phyloP scores from a whole-genome alignment of 2,113 vertebrate genomes.

The Sphyrna mokarran region DNA sequence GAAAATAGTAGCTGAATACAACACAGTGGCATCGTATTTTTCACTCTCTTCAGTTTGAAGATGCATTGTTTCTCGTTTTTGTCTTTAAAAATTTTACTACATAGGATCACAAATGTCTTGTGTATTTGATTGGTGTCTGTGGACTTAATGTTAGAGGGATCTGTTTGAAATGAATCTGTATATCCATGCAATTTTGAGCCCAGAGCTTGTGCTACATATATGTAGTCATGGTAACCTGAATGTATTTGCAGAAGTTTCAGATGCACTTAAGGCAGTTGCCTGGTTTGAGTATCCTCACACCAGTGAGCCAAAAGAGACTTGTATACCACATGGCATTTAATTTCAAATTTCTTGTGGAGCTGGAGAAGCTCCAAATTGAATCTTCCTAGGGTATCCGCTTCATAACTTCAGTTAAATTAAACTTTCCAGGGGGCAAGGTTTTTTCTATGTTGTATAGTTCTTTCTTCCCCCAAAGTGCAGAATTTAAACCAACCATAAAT shows the following conservation, averaged over 20 bases:
- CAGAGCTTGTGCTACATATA: neutral
- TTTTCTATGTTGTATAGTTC: no score
- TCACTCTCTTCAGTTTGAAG: neutral
- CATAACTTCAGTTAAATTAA: neutral
- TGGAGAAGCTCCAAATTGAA: neutral
- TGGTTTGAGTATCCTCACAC: neutral
- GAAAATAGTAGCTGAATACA: neutral
- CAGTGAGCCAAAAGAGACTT: neutral
- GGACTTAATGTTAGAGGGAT: neutral
- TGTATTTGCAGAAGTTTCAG: neutral
- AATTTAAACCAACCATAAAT: neutral
- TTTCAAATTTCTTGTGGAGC: neutral
- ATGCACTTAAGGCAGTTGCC: neutral
- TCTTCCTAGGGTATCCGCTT: neutral
- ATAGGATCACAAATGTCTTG: no score
- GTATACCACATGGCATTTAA: neutral
- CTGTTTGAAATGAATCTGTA: neutral
- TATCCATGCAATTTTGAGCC: neutral
- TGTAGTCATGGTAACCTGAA: neutral
- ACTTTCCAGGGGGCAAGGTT: neutral
- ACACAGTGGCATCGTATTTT: neutral
- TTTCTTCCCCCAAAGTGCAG: neutral
- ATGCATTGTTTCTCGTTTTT: neutral
- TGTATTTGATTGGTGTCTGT: neutral
- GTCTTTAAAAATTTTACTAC: neutral